These are phyloP conservation scores for Imbricaverruca yamaguchii DNA, from an alignment of 2,888 invertebrate species.

Conservation along the genomic window DNA sequence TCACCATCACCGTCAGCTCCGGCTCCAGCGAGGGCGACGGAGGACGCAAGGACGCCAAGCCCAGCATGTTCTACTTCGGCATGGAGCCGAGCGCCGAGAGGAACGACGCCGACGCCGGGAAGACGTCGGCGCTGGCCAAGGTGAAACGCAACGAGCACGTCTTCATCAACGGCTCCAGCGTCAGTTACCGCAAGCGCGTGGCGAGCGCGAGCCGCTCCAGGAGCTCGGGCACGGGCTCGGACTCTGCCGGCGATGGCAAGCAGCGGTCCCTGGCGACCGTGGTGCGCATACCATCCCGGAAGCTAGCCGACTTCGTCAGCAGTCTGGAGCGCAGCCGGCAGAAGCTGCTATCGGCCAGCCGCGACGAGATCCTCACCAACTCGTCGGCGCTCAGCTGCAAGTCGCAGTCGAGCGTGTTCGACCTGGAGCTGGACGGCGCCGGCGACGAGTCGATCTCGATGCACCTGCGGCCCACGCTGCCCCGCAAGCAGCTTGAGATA, in stretches of 20 bases:
- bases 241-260: not conserved
- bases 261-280: not conserved
- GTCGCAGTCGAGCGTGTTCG: conserved; percentile 17
- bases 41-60: not conserved
- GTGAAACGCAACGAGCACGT: conserved; percentile 8
- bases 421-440: conserved; percentile 18
- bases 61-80: conserved; percentile 9
- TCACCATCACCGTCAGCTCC: conserved; percentile 10
- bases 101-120: not conserved
- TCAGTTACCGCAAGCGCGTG: not conserved
- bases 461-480: conserved; percentile 66
- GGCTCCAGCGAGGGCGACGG: not conserved
- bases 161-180: not conserved
- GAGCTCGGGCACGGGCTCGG: not conserved
- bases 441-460: conserved; percentile 39
- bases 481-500: conserved; percentile 66
- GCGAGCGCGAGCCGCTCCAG: not conserved
- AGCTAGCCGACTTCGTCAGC: not conserved
- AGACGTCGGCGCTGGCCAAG: not conserved
- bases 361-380: conserved; percentile 6
- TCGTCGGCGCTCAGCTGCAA: conserved; percentile 20
- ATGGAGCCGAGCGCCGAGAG: not conserved
- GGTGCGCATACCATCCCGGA: not conserved
- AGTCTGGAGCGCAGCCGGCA: conserved; percentile 12
- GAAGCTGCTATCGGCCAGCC: not conserved